Conservation (phyloP, 1,140 invertebrate species). For the Zaprionus ghesquierei region DNA sequence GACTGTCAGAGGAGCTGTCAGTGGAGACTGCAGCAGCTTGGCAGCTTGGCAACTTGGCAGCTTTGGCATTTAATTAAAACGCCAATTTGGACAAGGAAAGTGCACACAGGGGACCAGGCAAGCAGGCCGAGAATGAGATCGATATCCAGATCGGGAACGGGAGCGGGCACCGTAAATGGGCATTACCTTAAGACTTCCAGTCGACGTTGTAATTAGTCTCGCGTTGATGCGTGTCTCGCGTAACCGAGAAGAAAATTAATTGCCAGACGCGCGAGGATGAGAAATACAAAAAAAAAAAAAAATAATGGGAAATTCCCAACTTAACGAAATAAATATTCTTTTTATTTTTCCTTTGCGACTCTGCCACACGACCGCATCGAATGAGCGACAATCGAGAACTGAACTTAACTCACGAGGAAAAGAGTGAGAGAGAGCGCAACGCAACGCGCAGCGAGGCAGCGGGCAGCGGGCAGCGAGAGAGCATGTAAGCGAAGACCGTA, state of each 20-base stretch:
- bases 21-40: background rate
- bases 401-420: slow-evolving; percentile 34
- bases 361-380: slow-evolving; percentile 40
- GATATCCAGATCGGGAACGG: slow-evolving; percentile 12
- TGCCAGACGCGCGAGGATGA: slow-evolving; percentile 18
- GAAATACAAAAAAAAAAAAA: background rate
- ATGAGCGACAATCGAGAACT: slow-evolving; percentile 72
- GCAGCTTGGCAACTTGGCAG: too few species aligned
- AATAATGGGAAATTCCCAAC: background rate
- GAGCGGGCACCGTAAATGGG: slow-evolving; percentile 48
- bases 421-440: slow-evolving; percentile 43
- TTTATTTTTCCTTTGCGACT: background rate
- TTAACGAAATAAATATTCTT: background rate
- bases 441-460: background rate
- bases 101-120: slow-evolving; percentile 58
- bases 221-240: background rate
- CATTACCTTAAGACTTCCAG: slow-evolving; percentile 57
- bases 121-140: background rate
- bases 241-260: slow-evolving; percentile 26
- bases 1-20: slow-evolving; percentile 2
- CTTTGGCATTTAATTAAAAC: slow-evolving; percentile 67
- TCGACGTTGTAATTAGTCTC: background rate
- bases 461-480: background rate
- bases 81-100: slow-evolving; percentile 40
- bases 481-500: slow-evolving; percentile 36